Evolutionary conservation across 1,140 invertebrate species (phyloP).

Genomic region (Maconellicoccus hirsutus): DNA sequence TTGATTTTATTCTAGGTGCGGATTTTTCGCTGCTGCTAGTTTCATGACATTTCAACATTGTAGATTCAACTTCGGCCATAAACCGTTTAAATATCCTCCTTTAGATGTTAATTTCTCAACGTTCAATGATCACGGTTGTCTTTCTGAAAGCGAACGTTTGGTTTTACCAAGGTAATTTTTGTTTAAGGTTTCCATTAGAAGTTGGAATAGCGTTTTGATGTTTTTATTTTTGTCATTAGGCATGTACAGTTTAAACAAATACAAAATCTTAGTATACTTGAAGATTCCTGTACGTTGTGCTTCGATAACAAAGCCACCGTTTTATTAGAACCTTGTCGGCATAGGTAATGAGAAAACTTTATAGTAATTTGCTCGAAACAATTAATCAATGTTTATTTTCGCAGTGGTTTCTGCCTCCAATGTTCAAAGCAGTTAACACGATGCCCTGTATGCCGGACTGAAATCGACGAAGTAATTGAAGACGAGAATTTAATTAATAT

Average conservation of each 20-base stretch:
- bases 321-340: constrained; percentile 63
- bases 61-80: constrained; percentile 81
- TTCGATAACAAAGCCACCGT: constrained; percentile 67
- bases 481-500: constrained; percentile 13
- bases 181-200: too few relatives aligned
- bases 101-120: constrained; percentile 46
- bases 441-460: constrained; percentile 77
- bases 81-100: constrained; percentile 69
- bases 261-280: constrained; percentile 32
- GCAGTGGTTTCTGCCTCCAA: constrained; percentile 69
- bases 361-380: neutral
- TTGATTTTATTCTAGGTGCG: constrained; percentile 45
- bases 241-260: neutral
- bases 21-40: constrained; percentile 86
- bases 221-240: neutral
- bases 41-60: constrained; percentile 95
- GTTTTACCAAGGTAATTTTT: constrained; percentile 47
- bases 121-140: constrained; percentile 65
- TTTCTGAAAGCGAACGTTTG: constrained; percentile 58
- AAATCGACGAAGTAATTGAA: constrained; percentile 36
- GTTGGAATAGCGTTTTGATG: neutral
- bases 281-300: constrained; percentile 80
- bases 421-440: constrained; percentile 65
- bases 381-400: constrained; percentile 34
- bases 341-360: constrained; percentile 42